Evolutionary conservation across 2,888 invertebrate genomes (phyloP).

Genomic region (Aphidoletes aphidimyza): DNA sequence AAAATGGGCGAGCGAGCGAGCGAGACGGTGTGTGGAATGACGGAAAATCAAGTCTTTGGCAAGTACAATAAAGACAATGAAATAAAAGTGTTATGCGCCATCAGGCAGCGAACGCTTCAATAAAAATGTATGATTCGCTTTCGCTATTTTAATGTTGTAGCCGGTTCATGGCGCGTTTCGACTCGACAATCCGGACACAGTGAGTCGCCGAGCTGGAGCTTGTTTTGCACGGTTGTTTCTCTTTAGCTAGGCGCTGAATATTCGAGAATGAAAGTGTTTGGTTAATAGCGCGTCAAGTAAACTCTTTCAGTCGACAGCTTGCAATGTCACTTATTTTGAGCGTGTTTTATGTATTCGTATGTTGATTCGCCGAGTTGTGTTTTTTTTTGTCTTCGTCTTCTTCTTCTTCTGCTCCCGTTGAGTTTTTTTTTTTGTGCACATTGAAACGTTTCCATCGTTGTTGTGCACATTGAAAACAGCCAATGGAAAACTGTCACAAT

Average conservation of each 20-base stretch:
- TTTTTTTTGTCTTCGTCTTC: too few relatives aligned
- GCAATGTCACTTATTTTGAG: too few relatives aligned
- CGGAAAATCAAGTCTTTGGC: slow-evolving; percentile 4
- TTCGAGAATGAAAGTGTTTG: slow-evolving; percentile 46
- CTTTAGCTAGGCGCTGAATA: neutral
- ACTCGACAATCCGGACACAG: neutral
- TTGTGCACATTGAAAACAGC: too few relatives aligned
- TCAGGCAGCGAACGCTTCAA: slow-evolving; percentile 6
- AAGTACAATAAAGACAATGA: neutral
- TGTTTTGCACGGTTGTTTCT: neutral
- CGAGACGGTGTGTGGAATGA: neutral
- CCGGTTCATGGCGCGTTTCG: neutral
- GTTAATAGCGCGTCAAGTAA: neutral
- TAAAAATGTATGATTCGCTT: neutral
- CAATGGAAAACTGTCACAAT: too few relatives aligned
- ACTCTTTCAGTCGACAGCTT: too few relatives aligned
- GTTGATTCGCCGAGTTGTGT: too few relatives aligned
- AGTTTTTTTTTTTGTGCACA: too few relatives aligned
- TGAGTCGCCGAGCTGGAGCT: neutral
- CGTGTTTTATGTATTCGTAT: too few relatives aligned
- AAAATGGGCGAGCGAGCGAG: neutral
- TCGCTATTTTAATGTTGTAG: neutral
- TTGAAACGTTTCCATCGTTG: too few relatives aligned
- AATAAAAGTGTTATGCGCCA: slow-evolving; percentile 30
- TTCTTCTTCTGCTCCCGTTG: too few relatives aligned